Evolutionary conservation across 2,888 invertebrate species (phyloP).

Genomic region (Heliconius ethilla): DNA sequence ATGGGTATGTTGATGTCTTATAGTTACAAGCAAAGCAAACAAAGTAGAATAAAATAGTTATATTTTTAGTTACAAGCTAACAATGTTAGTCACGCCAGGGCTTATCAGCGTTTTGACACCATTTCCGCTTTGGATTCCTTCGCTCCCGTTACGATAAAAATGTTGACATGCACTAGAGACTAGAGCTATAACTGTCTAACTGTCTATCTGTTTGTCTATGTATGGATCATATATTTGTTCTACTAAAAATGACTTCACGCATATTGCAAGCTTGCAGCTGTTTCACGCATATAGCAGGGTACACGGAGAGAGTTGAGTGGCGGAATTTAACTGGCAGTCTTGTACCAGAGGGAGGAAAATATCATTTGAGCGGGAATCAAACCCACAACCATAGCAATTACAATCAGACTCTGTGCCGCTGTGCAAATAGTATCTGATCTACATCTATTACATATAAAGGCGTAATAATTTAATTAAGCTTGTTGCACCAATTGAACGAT

Average conservation of each 20-base stretch:
- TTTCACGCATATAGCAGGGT: background rate
- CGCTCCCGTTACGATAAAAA: conserved; percentile 34
- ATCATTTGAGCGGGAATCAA: too few relatives aligned
- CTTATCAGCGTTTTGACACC: conserved; percentile 34
- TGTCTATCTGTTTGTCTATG: background rate
- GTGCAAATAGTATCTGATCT: too few relatives aligned
- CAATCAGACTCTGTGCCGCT: too few relatives aligned
- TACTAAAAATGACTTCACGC: background rate
- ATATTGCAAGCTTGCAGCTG: too few relatives aligned
- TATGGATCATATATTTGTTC: background rate
- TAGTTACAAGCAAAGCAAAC: too few relatives aligned
- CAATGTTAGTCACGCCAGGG: conserved; percentile 25
- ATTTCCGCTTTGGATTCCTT: conserved; percentile 36
- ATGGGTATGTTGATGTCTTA: too few relatives aligned
- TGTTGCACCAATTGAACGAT: too few relatives aligned
- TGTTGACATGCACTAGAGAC: conserved; percentile 16
- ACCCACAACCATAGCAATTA: too few relatives aligned
- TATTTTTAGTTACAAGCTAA: background rate
- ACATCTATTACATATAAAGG: too few relatives aligned
- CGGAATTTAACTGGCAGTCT: too few relatives aligned
- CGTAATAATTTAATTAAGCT: too few relatives aligned
- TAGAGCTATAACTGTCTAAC: background rate
- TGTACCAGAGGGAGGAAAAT: too few relatives aligned
- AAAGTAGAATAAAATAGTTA: background rate
- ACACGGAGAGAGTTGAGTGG: background rate